A percentile compares a stretch with the other conserved stretches of the same genome.
phyloP scores from a whole-genome alignment of 2,113 vertebrate species.

The Bothrops jararaca region DNA sequence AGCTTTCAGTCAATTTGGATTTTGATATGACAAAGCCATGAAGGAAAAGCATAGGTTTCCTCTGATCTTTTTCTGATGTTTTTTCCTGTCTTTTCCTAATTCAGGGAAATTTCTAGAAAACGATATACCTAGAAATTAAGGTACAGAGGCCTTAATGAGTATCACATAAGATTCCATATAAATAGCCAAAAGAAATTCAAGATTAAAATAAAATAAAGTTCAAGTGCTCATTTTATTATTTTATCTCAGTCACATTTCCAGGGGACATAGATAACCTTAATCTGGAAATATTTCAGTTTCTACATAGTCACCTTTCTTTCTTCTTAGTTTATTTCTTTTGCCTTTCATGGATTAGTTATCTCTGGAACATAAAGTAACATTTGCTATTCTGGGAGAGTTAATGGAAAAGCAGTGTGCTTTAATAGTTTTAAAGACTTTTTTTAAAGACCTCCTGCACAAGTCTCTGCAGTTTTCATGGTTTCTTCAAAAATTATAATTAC shows the following conservation, averaged over 20 bases:
- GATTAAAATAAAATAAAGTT: conserved; percentile 61
- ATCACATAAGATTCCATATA: conserved; percentile 28
- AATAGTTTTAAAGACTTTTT: background rate
- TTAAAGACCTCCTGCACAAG: background rate
- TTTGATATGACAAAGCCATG: background rate
- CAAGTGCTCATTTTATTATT: conserved; percentile 63
- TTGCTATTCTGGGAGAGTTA: background rate
- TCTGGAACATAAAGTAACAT: background rate
- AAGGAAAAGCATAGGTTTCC: fast-evolving
- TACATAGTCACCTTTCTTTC: background rate
- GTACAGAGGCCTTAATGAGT: background rate
- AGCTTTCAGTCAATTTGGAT: background rate
- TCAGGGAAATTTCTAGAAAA: background rate
- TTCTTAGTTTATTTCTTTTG: conserved; percentile 43
- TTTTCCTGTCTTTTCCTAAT: background rate
- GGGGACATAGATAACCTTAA: background rate
- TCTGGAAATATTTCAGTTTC: conserved; percentile 22
- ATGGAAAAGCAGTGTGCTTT: background rate
- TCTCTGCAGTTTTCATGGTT: background rate
- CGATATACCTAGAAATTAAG: background rate
- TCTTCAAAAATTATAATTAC: background rate
- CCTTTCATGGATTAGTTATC: conserved; percentile 34
- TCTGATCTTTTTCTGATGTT: background rate
- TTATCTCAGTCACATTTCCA: background rate
- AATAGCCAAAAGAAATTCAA: conserved; percentile 43